phyloP scores from a whole-genome alignment of 2,888 invertebrate genomes.

The Drosophila kambysellisi region DNA sequence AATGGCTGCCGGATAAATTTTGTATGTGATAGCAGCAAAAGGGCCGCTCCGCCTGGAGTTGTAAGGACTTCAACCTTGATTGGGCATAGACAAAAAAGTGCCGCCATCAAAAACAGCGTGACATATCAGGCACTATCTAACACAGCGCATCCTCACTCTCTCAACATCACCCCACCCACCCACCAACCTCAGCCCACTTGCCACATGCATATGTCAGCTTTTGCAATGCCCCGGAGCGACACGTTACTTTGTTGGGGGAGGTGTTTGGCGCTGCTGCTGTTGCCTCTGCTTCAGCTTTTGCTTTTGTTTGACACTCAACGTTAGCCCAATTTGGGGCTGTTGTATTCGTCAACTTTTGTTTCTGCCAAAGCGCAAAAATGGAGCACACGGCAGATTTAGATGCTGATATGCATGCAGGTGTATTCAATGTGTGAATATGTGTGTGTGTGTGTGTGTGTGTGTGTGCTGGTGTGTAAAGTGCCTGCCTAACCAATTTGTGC shows the following conservation, averaged over 20 bases:
- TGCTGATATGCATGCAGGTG: constrained; percentile 64
- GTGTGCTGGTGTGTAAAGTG: constrained; percentile 62
- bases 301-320: constrained; percentile 64
- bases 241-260: constrained; percentile 40
- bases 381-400: constrained; percentile 75
- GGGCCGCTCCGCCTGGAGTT: constrained; percentile 45
- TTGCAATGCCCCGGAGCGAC: constrained; percentile 63
- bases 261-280: constrained; percentile 28
- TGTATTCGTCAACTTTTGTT: constrained; percentile 64
- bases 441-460: constrained; percentile 32
- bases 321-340: constrained; percentile 71
- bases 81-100: constrained; percentile 75
- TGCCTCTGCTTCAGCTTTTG: constrained; percentile 9
- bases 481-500: constrained; percentile 76
- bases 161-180: background rate
- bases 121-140: constrained; percentile 61
- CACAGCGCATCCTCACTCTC: constrained; percentile 4
- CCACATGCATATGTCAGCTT: constrained; percentile 48
- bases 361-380: constrained; percentile 59
- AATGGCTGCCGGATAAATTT: constrained; percentile 55
- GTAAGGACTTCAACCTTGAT: constrained; percentile 60
- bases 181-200: background rate
- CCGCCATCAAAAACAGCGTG: constrained; percentile 68
- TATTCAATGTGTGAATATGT: constrained; percentile 27
- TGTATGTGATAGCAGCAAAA: constrained; percentile 37